Base-by-base conservation (phyloP, 2,797 vertebrate species). In the Sitta carolinensis region DNA sequence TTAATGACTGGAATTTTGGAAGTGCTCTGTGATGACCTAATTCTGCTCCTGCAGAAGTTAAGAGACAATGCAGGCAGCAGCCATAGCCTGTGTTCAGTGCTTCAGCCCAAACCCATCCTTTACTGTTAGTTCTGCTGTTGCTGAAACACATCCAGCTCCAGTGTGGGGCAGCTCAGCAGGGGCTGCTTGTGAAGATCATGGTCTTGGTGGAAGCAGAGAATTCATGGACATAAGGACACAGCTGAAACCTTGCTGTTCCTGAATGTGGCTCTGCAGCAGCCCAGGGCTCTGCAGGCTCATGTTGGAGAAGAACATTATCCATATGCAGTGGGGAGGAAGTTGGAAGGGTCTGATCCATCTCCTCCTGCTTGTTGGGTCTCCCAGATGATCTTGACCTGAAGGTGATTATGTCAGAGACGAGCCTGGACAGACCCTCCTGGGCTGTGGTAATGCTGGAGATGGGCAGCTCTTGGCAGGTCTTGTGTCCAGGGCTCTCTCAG, bases 31-130 rank as follows among this genome's bases (percentile, higher is more conserved):
- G 68, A 32, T 83, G 85, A 87, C 79, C 91, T 85, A 27, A 10
- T 91, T 95, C 64, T 63, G 48, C 72, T 89, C 43, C 50, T 80
- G 61, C 45, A 85, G 63, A 80, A 89, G n/a, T 62, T 47, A 3
- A 51, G 81, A 40, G 50, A 3, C 9, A 6, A 50, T 16, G 16
- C 69, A 55, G 50, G 62, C 40, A 84, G 0, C 26, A 77, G 34
- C 79, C 52, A 29, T 32, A 64, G 38, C 18, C 7, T 4, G 0
- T 42, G 47, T n/a, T 48, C 16, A 23, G 69, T 58, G 55, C 13
- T 63, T 74, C 61, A 85, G 45, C 55, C 48, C 75, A 84, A 85
- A 72, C 12, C 66, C 26, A 20, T 59, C 57, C 47, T 77, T 42
- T 13, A 6, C 40, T 2, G 0, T 69, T 38, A 1, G 9, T 78